phyloP scores from a whole-genome alignment of 2,888 invertebrate species.

The Cylloceria caligata region DNA sequence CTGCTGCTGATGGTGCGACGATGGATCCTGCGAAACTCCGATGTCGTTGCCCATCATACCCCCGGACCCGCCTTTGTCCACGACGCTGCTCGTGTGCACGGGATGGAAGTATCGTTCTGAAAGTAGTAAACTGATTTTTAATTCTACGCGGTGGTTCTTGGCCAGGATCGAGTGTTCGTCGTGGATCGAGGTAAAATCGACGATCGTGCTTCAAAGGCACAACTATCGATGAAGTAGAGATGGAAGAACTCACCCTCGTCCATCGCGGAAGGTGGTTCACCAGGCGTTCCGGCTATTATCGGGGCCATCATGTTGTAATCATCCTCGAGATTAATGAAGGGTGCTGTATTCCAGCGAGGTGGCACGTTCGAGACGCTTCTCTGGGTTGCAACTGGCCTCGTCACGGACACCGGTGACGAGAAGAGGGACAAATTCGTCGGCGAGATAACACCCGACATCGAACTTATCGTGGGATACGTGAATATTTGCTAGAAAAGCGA shows the following conservation, averaged over 20 bases:
- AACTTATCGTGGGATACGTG: slow-evolving; percentile 95
- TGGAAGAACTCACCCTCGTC: slow-evolving; percentile 80
- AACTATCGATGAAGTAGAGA: slow-evolving; percentile 4
- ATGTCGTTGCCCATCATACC: slow-evolving; percentile 80
- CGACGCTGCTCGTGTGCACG: slow-evolving; percentile 86
- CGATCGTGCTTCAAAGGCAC: not conserved
- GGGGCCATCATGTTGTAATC: slow-evolving; percentile 97
- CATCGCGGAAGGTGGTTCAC: slow-evolving; percentile 81
- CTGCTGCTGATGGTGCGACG: slow-evolving; percentile 81
- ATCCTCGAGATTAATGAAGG: slow-evolving; percentile 96
- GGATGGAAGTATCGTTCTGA: slow-evolving; percentile 87
- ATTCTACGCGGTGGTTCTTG: slow-evolving; percentile 68
- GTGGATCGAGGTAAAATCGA: not conserved
- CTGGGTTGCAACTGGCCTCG: slow-evolving; percentile 90
- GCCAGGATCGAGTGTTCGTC: slow-evolving; percentile 33
- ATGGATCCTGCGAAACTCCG: slow-evolving; percentile 79
- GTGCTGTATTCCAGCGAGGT: slow-evolving; percentile 93
- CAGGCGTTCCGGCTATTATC: slow-evolving; percentile 86
- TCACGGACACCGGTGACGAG: slow-evolving; percentile 88
- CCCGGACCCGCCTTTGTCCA: slow-evolving; percentile 84
- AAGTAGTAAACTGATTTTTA: slow-evolving; percentile 73
- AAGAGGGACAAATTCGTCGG: slow-evolving; percentile 95
- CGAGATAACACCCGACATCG: slow-evolving; percentile 95
- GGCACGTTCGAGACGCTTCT: slow-evolving; percentile 85
- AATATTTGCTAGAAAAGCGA: slow-evolving; percentile 89